Conservation (phyloP, 1,140 invertebrate genomes). For the Grapholita molesta region DNA sequence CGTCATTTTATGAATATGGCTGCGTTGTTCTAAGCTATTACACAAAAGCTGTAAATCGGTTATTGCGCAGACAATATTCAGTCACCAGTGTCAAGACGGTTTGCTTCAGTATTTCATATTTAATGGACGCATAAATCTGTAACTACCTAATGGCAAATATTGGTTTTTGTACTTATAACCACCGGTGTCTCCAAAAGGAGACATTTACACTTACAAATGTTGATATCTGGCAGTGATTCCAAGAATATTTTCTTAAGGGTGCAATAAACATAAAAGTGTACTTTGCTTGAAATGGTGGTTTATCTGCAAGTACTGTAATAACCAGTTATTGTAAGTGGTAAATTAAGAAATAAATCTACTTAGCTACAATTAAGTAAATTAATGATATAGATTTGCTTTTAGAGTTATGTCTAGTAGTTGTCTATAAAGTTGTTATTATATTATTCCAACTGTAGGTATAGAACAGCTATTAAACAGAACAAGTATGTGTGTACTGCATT, state of each 20-base stretch:
- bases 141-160: not conserved
- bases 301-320: not conserved
- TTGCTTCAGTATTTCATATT: not conserved
- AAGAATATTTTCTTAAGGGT: not conserved
- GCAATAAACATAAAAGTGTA: not conserved
- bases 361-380: not conserved
- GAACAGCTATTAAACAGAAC: no score
- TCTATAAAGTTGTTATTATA: no score
- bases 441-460: no score
- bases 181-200: not conserved
- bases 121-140: not conserved
- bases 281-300: not conserved
- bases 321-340: not conserved
- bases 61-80: not conserved
- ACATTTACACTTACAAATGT: not conserved
- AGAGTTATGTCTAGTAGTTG: no score
- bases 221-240: not conserved
- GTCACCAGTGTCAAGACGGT: not conserved
- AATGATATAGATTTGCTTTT: not conserved
- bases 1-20: not conserved
- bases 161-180: not conserved
- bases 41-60: not conserved
- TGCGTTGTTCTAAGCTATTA: not conserved
- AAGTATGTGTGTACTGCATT: no score
- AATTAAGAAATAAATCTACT: not conserved